Evolutionary conservation across 2,113 vertebrate genomes (phyloP), one percentile per base, ranked within the genome.

Genomic region (Hippocampus guttulatus): DNA sequence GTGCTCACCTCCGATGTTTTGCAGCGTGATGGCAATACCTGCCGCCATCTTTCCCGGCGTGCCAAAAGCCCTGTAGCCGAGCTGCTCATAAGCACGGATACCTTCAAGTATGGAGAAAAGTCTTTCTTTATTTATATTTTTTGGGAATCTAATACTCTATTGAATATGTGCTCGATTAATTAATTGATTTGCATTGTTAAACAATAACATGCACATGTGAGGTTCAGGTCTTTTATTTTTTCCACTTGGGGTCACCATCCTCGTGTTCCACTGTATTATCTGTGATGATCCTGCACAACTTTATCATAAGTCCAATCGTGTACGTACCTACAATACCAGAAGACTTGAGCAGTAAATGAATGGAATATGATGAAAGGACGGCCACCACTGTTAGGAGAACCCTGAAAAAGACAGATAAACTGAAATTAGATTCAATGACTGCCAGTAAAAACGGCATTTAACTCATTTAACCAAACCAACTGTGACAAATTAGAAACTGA

Each of bases 281-380:
- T 51, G 18, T 51, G 49, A 51, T 5, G 33, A 38, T 38, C 33
- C 33, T 38, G 6, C 33, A 38, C 33, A 38, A 38, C 33, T 38
- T 38, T 38, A 6, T 38, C 33, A 4, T 33, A 38, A 38, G 33
- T 38, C 33, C 33, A 38, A 38, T 38, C 33, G 33, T 38, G 33
- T 65, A 81, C 93, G 87, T 88, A 99, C 97, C 97, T 68, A 99
- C 96, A 18, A 99, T 93, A 70, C 97, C 97, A 0, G 97, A 98
- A 41, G 92, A 96, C 85, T 98, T 98, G 72, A 99, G 94, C 74
- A 99, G 93, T 76, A 99, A 87, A 78, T 99, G 97, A 85, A 99
- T 99, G 85, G 97, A 99, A 79, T 99, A 99, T 70, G 94, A 94
- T 25, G 97, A 99, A 43, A 99, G 94, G 54, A 93, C 86, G 9